Conservation (phyloP, 2,113 vertebrate species). For the Grammomys surdaster region DNA sequence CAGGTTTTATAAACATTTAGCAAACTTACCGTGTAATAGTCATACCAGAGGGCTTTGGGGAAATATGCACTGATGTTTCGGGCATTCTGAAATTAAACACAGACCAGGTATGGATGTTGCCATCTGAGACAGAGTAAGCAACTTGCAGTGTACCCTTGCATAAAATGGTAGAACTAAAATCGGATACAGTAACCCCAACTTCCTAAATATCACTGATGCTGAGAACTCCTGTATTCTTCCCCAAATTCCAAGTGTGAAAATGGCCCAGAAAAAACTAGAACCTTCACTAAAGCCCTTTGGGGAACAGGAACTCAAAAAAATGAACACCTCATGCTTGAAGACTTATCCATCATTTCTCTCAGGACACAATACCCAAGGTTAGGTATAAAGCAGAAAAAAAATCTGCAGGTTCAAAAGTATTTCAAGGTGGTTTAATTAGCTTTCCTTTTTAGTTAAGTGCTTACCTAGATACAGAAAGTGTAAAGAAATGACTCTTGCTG, state of each 20-base stretch:
- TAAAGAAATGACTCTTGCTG: neutral
- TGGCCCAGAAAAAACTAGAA: neutral
- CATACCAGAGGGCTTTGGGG: conserved; percentile 87
- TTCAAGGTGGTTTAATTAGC: neutral
- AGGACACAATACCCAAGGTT: neutral
- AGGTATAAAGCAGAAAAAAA: neutral
- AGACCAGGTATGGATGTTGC: neutral
- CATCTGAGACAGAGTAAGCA: neutral
- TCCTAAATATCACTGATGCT: neutral
- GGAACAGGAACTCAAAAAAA: neutral
- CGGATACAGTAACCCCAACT: neutral
- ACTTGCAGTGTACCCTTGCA: neutral
- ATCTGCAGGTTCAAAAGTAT: neutral
- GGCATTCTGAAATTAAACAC: conserved; percentile 79
- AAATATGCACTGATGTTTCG: conserved; percentile 83
- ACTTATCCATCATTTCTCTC: neutral
- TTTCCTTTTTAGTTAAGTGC: neutral
- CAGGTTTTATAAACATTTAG: neutral
- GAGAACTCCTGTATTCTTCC: neutral
- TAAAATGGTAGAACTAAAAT: neutral
- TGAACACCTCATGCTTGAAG: neutral
- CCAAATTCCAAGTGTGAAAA: neutral
- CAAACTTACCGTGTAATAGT: conserved; percentile 89
- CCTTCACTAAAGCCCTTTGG: neutral
- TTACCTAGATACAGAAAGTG: neutral